These are phyloP conservation scores for Brachyopa scutellaris DNA, from an alignment of 2,888 invertebrate genomes.

Conservation along the genomic window DNA sequence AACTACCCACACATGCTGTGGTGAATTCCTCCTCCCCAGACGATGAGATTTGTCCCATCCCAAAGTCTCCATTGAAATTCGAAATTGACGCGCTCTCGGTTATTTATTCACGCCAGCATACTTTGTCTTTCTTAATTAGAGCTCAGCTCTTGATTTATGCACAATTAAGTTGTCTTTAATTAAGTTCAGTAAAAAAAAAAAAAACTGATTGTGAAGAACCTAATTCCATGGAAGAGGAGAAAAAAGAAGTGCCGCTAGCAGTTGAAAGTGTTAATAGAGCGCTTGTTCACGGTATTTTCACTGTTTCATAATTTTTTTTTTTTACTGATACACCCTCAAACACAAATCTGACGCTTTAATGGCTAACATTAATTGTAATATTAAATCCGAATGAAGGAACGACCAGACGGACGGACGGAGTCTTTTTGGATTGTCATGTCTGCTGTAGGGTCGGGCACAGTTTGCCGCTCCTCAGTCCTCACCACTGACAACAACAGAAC, in stretches of 20 bases:
- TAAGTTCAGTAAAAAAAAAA: constrained; percentile 59
- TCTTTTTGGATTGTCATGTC: constrained; percentile 29
- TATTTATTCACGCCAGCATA: constrained; percentile 56
- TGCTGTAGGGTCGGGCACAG: constrained; percentile 17
- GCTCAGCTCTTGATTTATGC: constrained; percentile 60
- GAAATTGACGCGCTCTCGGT: constrained; percentile 46
- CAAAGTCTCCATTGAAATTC: constrained; percentile 49
- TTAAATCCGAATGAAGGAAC: constrained; percentile 73
- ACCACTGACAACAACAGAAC: no score
- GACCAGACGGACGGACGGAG: constrained; percentile 3
- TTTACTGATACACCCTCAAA: constrained; percentile 28
- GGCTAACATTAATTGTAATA: constrained; percentile 78
- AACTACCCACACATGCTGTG: constrained; percentile 34
- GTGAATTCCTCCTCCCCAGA: constrained; percentile 34
- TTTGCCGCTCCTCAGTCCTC: constrained; percentile 3
- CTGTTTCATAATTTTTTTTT: not conserved
- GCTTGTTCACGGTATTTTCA: constrained; percentile 46
- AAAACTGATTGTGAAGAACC: constrained; percentile 18
- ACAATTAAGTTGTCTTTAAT: constrained; percentile 61
- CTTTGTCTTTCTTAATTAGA: constrained; percentile 64
- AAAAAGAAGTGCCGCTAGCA: constrained; percentile 35
- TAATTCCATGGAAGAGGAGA: constrained; percentile 32
- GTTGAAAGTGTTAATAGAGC: constrained; percentile 52
- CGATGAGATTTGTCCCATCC: constrained; percentile 15
- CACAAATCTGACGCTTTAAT: constrained; percentile 76